Evolutionary conservation across 1,140 invertebrate genomes (phyloP).

Genomic region (Bacillus rossius): DNA sequence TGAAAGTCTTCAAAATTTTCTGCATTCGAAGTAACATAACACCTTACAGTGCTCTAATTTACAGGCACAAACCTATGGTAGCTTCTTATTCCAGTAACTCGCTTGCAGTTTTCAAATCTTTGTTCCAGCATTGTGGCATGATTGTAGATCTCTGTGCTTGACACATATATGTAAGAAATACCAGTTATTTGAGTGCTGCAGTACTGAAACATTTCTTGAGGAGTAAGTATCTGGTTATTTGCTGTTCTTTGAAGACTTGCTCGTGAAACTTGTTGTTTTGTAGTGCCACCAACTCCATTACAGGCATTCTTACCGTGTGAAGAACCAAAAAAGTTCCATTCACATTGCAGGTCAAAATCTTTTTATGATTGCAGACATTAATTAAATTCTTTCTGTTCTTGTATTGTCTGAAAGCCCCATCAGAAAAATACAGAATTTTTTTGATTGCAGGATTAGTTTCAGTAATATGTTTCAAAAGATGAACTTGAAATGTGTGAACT

Average conservation of each 20-base stretch:
- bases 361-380: slow-evolving; percentile 29
- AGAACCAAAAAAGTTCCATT: slow-evolving; percentile 34
- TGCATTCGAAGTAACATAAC: too few relatives aligned
- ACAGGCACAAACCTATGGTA: slow-evolving; percentile 5
- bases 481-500: slow-evolving; percentile 5
- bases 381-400: slow-evolving; percentile 33
- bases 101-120: neutral
- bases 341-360: slow-evolving; percentile 28
- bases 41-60: too few relatives aligned
- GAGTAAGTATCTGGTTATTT: neutral
- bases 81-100: neutral
- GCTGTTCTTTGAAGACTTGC: slow-evolving; percentile 5
- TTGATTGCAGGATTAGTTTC: neutral
- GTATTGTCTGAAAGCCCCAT: slow-evolving; percentile 31
- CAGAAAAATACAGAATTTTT: slow-evolving; percentile 32
- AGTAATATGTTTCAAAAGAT: slow-evolving; percentile 4
- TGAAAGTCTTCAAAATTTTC: too few relatives aligned
- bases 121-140: neutral
- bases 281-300: slow-evolving; percentile 27
- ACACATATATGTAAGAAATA: neutral
- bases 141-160: neutral
- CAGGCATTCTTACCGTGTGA: slow-evolving; percentile 32
- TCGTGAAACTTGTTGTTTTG: slow-evolving; percentile 14
- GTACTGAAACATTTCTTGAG: neutral
- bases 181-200: neutral